Conservation (phyloP, 2,797 vertebrate species). For the Molothrus ater region DNA sequence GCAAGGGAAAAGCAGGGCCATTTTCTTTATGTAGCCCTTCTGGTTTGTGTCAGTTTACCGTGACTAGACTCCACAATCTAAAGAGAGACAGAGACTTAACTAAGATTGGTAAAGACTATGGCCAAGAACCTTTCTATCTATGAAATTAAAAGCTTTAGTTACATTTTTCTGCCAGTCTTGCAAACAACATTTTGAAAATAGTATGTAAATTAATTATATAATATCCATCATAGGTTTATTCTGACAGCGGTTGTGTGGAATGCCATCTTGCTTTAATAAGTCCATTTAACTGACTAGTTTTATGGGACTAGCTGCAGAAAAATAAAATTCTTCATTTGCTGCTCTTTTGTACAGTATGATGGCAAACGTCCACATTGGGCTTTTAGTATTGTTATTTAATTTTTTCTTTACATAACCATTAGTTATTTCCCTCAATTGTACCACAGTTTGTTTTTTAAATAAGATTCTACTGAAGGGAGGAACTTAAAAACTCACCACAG, state of each 20-base stretch:
- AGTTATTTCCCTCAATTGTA: constrained; percentile 73
- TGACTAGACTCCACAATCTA: neutral
- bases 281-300: neutral
- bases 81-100: neutral
- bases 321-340: neutral
- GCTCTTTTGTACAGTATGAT: constrained; percentile 10
- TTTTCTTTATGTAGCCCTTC: neutral
- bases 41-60: neutral
- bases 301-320: neutral
- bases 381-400: constrained; percentile 58
- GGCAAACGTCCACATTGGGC: constrained; percentile 35
- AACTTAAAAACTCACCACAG: constrained; percentile 63
- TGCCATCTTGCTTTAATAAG: constrained; percentile 2
- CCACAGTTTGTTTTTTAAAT: constrained; percentile 57
- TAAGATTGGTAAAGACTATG: neutral
- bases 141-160: constrained; percentile 5
- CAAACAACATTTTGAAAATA: constrained; percentile 1
- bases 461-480: constrained; percentile 57
- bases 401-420: constrained; percentile 66
- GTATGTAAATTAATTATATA: neutral
- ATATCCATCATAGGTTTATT: neutral
- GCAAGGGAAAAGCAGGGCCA: neutral
- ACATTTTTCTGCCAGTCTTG: neutral
- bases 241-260: neutral
- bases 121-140: neutral